A percentile compares a stretch with the other conserved stretches of the same genome.
These are phyloP conservation scores for Drosophila ambigua DNA, from an alignment of 1,140 invertebrate species.

Conservation along the genomic window DNA sequence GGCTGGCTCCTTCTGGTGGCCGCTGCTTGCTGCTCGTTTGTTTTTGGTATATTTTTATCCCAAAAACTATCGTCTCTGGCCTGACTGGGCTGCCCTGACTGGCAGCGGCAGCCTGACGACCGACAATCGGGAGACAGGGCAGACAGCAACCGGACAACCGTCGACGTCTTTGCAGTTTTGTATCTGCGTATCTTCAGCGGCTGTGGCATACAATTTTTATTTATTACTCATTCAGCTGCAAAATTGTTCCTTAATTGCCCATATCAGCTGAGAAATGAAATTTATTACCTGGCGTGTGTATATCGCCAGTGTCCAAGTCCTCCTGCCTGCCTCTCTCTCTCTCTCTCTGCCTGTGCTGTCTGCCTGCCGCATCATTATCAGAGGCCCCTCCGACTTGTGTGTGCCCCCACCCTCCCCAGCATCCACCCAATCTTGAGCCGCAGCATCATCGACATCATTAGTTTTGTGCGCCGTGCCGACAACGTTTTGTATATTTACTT, in stretches of 20 bases:
- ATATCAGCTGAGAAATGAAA: constrained; percentile 84
- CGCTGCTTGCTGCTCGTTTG: constrained; percentile 7
- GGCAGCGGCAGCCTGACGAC: constrained; percentile 1
- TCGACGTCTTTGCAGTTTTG: constrained; percentile 73
- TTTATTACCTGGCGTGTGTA: constrained; percentile 83
- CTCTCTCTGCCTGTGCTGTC: constrained; percentile 39
- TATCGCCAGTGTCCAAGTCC: constrained; percentile 65
- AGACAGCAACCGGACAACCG: constrained; percentile 23
- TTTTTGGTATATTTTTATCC: constrained; percentile 75
- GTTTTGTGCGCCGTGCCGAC: constrained; percentile 80
- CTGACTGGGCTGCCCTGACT: constrained; percentile 53
- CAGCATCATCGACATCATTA: constrained; percentile 76
- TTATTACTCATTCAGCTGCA: constrained; percentile 84
- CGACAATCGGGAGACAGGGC: constrained; percentile 5
- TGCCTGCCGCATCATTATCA: constrained; percentile 77
- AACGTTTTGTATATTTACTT: constrained; percentile 83
- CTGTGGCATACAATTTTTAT: constrained; percentile 82
- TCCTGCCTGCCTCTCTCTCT: constrained; percentile 1
- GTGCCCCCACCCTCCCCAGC: constrained; percentile 8
- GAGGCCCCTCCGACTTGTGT: constrained; percentile 34
- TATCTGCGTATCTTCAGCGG: constrained; percentile 68
- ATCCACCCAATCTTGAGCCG: constrained; percentile 22
- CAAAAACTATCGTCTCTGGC: constrained; percentile 75
- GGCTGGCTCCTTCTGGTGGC: neutral
- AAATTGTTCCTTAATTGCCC: constrained; percentile 84